Conservation (phyloP, 2,888 invertebrate species). For the Chymomyza procnemis region DNA sequence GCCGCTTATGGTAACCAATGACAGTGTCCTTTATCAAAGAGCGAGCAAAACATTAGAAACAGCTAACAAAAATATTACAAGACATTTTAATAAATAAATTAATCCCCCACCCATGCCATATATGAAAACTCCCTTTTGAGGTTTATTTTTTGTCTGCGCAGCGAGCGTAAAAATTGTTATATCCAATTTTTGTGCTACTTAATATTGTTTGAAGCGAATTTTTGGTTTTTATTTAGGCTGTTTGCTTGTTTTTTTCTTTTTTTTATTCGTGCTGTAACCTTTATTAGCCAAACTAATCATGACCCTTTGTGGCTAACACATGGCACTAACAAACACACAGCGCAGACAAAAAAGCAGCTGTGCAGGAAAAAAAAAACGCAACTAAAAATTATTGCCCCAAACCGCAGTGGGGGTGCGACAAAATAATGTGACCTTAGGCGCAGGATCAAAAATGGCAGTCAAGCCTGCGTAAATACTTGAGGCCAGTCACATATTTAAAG, state of each 20-base stretch:
- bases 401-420: too few species aligned
- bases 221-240: conserved; percentile 16
- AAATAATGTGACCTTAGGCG: neutral
- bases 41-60: neutral
- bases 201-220: neutral
- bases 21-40: neutral
- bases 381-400: conserved; percentile 48
- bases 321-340: conserved; percentile 33
- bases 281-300: conserved; percentile 64
- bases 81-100: neutral
- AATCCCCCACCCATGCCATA: neutral
- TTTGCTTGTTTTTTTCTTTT: conserved; percentile 18
- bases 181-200: neutral
- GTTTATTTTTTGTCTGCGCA: neutral
- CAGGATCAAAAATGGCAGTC: conserved; percentile 30
- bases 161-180: conserved; percentile 10
- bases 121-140: conserved; percentile 4
- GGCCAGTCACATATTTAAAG: conserved; percentile 42
- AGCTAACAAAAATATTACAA: neutral
- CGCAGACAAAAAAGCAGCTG: neutral
- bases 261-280: conserved; percentile 18
- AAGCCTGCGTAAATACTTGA: neutral
- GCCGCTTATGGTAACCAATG: neutral
- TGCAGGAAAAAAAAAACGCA: conserved; percentile 33
- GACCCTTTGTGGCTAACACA: conserved; percentile 68